These are phyloP conservation scores for Sebastes aleutianus DNA, from an alignment of 2,797 vertebrate species.

Conservation along the genomic window DNA sequence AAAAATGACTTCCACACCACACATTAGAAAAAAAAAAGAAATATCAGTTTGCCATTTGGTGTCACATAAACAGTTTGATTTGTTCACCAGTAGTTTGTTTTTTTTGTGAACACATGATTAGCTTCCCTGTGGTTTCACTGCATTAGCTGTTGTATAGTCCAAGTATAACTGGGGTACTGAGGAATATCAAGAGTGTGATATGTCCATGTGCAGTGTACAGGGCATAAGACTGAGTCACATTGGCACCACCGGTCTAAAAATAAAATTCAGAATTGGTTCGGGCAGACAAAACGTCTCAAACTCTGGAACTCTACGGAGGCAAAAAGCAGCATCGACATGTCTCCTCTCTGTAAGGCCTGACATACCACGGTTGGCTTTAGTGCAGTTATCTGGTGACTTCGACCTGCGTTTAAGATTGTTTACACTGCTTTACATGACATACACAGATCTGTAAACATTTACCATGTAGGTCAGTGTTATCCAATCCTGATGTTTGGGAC, in stretches of 20 bases:
- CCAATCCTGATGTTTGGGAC: conserved; percentile 21
- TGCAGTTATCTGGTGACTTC: conserved; percentile 48
- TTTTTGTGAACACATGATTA: neutral
- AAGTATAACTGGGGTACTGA: conserved; percentile 11
- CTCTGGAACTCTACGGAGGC: conserved; percentile 31
- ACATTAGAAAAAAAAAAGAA: neutral
- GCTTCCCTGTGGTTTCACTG: conserved; percentile 35
- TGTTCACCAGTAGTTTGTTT: conserved; percentile 3
- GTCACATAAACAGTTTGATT: conserved; percentile 34
- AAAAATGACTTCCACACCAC: conserved; percentile 37
- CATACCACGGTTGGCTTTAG: conserved; percentile 48
- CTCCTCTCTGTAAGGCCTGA: conserved; percentile 49
- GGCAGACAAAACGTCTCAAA: conserved; percentile 33
- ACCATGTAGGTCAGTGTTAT: conserved; percentile 22
- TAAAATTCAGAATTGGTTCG: conserved; percentile 28
- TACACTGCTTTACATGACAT: conserved; percentile 43
- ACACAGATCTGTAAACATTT: conserved; percentile 65
- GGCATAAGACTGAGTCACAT: conserved; percentile 39
- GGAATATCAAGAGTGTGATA: conserved; percentile 3
- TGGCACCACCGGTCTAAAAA: conserved; percentile 66
- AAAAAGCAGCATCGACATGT: conserved; percentile 49
- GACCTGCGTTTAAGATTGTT: conserved; percentile 51
- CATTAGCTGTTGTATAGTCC: conserved; percentile 17
- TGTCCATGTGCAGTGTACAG: conserved; percentile 31
- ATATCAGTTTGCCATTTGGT: conserved; percentile 34